Conservation (phyloP, 2,888 invertebrate genomes). For the Caenorhabditis doughertyi region DNA sequence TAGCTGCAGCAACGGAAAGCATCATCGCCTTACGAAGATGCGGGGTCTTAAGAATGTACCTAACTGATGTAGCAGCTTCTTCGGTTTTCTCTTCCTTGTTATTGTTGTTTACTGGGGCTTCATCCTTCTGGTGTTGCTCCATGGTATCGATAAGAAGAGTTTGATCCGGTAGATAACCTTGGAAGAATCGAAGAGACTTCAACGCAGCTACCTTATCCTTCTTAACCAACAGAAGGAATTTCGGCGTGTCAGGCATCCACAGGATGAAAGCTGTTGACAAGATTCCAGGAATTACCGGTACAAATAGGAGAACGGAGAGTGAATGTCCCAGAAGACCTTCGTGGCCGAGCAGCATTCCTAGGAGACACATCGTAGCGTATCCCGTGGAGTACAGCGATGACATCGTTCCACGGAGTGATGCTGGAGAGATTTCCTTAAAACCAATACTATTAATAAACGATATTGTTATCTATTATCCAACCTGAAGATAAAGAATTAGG, state of each 20-base stretch:
- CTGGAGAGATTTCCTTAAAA: slow-evolving; percentile 78
- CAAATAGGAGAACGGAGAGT: slow-evolving; percentile 74
- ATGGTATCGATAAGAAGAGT: slow-evolving; percentile 56
- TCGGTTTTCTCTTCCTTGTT: slow-evolving; percentile 18
- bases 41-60: slow-evolving; percentile 68
- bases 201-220: slow-evolving; percentile 70
- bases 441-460: not conserved
- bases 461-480: not conserved
- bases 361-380: slow-evolving; percentile 76
- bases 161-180: slow-evolving; percentile 66
- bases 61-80: slow-evolving; percentile 37
- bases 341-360: slow-evolving; percentile 81
- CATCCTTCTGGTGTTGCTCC: slow-evolving; percentile 59
- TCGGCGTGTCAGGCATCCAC: slow-evolving; percentile 80
- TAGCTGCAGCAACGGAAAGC: slow-evolving; percentile 74
- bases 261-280: slow-evolving; percentile 73
- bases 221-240: slow-evolving; percentile 72
- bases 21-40: slow-evolving; percentile 76
- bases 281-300: slow-evolving; percentile 78
- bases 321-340: slow-evolving; percentile 76
- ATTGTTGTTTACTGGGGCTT: not conserved
- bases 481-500: slow-evolving; percentile 79
- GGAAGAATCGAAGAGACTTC: slow-evolving; percentile 74
- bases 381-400: slow-evolving; percentile 79
- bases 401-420: slow-evolving; percentile 77